A percentile compares a stretch with the other conserved stretches of the same genome.
Conservation (phyloP, 2,888 invertebrate genomes). For the Parasteatoda lunata region DNA sequence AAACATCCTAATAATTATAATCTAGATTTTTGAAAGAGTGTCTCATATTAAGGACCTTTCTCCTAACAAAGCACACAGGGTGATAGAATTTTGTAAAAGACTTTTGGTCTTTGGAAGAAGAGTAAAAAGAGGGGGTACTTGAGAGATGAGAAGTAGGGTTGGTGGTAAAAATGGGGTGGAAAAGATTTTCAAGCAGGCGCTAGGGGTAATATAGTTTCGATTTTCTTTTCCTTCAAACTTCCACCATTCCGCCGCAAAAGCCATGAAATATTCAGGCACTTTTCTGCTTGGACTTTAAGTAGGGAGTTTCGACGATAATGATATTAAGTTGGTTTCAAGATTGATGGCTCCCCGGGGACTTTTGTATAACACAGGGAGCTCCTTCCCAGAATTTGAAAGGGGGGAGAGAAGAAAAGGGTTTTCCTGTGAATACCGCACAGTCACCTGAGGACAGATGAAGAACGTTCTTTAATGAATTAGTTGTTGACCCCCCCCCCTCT, state of each 20-base stretch:
- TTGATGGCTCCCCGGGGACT: conserved; percentile 57
- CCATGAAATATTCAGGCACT: conserved; percentile 61
- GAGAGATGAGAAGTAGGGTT: background rate
- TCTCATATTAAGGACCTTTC: background rate
- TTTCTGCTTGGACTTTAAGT: conserved; percentile 57
- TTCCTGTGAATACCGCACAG: conserved; percentile 7
- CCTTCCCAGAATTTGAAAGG: background rate
- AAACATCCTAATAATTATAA: no score
- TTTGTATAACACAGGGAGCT: conserved; percentile 14
- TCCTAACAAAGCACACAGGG: background rate
- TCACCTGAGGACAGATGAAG: conserved; percentile 40
- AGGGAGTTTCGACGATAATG: conserved; percentile 64
- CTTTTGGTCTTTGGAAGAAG: conserved; percentile 29
- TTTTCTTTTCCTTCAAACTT: conserved; percentile 47
- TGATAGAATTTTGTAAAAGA: conserved; percentile 30
- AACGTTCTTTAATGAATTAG: conserved; percentile 65
- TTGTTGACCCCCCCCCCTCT: conserved; percentile 26
- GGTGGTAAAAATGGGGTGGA: conserved; percentile 20
- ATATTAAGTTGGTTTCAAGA: conserved; percentile 64
- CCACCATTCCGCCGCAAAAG: conserved; percentile 18
- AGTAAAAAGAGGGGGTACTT: conserved; percentile 6
- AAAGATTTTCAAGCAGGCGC: conserved; percentile 12
- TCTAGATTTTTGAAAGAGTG: no score
- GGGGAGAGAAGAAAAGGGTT: background rate
- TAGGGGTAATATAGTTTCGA: conserved; percentile 58